Base-by-base conservation (phyloP, 1,140 invertebrate genomes). In the Bathynomus jamesi region DNA sequence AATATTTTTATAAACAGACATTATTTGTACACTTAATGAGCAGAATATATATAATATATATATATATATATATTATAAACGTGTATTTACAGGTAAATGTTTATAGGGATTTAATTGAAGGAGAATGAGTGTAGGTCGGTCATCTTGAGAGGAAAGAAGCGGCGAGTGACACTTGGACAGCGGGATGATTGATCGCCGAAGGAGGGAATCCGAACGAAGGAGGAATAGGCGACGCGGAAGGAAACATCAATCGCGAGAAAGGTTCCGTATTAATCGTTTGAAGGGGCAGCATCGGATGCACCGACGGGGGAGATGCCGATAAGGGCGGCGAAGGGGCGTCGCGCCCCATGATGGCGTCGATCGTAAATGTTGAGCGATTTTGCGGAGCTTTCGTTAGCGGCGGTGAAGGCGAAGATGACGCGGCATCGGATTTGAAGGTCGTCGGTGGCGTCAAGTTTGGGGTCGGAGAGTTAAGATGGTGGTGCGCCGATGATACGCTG, bases 401-500 rank as follows among this genome's bases (percentile, higher is more conserved):
- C 25, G 73, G 71, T 80, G 72, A 75, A 83, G 83, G 28, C 80
- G 81, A 69, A 24, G 79, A 73, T 28, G 80, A 27, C 11, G 61
- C 7, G 28, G 17, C 67, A 70, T 69, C 79, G 80, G 67, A 81
- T 69, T 11, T 53, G 40, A 53, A 53, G 2, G 40, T 2, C 40
- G 0, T 83, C 79, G 24, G 69, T 67, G 1, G 85, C 78, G 66
- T 84, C 84, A 10, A 85, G 75, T 1, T 83, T 27, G 62, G 81
- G 21, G 85, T 84, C 29, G 84, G 66, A 0, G 84, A 83, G 25
- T 83, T 80, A 3, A 83, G 82, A 5, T 83, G 83, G 65, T 85
- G 82, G 69, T 83, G 82, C 13, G 85, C 78, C 13, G 85, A 24
- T 40, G 77, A 65, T 62, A 8, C 53, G 67, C 2, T 30, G 25